Evolutionary conservation across 2,113 vertebrate species (phyloP).

Genomic region (Daubentonia madagascariensis): DNA sequence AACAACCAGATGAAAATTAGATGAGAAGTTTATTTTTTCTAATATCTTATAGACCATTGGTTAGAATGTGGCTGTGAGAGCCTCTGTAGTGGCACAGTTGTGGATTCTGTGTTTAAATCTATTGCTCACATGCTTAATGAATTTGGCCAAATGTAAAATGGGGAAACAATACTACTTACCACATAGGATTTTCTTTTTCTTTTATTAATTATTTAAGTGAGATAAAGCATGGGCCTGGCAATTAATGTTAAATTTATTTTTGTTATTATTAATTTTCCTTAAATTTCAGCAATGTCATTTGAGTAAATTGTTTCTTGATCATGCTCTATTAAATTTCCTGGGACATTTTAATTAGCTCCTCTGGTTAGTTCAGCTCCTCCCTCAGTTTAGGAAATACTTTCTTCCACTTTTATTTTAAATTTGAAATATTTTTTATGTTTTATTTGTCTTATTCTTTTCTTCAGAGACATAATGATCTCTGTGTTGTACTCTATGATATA

Average conservation of each 20-base stretch:
- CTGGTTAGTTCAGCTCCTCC: neutral
- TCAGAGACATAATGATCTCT: neutral
- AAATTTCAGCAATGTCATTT: neutral
- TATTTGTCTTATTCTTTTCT: neutral
- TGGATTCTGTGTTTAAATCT: neutral
- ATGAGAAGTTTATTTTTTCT: neutral
- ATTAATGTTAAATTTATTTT: neutral
- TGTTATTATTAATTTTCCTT: neutral
- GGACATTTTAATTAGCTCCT: neutral
- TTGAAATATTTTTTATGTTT: neutral
- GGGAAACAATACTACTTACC: neutral
- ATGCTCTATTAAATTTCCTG: neutral
- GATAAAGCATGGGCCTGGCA: neutral
- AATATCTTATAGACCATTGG: neutral
- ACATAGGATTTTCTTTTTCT: neutral
- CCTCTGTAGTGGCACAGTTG: neutral
- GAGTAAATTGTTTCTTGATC: neutral
- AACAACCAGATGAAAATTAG: neutral
- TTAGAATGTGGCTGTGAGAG: neutral
- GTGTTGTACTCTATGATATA: neutral
- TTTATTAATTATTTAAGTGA: neutral
- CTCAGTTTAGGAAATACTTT: neutral
- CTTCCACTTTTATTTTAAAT: neutral
- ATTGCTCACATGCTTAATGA: neutral
- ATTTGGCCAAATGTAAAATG: neutral